Base-by-base conservation (phyloP, 2,797 vertebrate species). In the Chaetodon trifasciatus region DNA sequence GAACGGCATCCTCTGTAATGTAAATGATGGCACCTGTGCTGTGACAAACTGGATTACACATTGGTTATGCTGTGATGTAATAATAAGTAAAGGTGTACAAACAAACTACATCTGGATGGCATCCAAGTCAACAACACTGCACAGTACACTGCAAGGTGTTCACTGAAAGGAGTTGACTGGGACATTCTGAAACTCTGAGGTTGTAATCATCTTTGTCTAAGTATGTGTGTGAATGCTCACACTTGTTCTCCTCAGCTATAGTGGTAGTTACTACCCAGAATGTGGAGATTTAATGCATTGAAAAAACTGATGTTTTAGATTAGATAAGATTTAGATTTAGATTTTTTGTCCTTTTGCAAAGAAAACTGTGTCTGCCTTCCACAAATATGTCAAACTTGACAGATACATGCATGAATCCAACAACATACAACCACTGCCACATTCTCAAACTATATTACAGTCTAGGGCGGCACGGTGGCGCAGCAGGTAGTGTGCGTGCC, bases 31-130 rank as follows among this genome's bases (percentile, higher is more conserved):
- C 72, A 73, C 85, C 73, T 86, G 70, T 17, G 53, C 74, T 65
- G 55, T 79, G 81, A 73, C 63, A 72, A 78, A 87, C 63, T 50
- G 57, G 79, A 87, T 86, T 82, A 86, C 72, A 86, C 42, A 62
- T 63, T 69, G 52, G 66, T 83, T 84, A 76, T 84, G 83, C 72
- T 68, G 60, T 75, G 70, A 80, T 78, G 53, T 78, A 78, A 73
- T 58, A 58, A 79, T 74, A 60, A 79, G 71, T 76, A 37, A 74
- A 82, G 74, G 60, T 74, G 65, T 46, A 73, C 75, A 68, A 77
- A 72, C 56, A 61, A 47, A 76, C 62, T 77, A 65, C 62, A 76
- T 72, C 82, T 84, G 76, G 81, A 88, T 57, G 40, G 70, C 37
- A 40, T 86, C 80, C 63, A 86, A 78, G 52, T 66, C 69, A 78